Conservation (phyloP, 2,797 vertebrate genomes). For the Tolypeutes matacus region DNA sequence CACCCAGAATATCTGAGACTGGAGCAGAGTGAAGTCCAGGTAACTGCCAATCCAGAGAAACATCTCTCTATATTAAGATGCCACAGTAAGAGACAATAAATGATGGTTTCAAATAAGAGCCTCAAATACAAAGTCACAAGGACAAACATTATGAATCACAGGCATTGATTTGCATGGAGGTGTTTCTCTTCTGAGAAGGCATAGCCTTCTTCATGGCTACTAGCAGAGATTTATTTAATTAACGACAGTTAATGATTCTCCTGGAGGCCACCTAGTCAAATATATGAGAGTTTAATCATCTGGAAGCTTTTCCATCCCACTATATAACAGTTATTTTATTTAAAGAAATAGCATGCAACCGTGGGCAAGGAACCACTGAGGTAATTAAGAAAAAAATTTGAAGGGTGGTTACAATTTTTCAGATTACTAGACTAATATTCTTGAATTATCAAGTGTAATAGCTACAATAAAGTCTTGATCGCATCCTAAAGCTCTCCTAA, state of each 20-base stretch:
- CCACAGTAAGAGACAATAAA: neutral
- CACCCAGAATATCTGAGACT: neutral
- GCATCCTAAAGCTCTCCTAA: neutral
- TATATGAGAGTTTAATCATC: slow-evolving; percentile 69
- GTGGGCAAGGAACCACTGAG: slow-evolving; percentile 4
- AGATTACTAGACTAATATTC: slow-evolving; percentile 49
- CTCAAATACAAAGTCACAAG: slow-evolving; percentile 24
- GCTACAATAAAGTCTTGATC: slow-evolving; percentile 19
- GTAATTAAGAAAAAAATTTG: slow-evolving; percentile 42
- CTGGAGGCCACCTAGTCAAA: slow-evolving; percentile 60
- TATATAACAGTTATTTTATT: slow-evolving; percentile 59
- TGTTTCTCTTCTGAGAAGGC: slow-evolving; percentile 50
- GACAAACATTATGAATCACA: neutral
- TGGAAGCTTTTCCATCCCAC: slow-evolving; percentile 60
- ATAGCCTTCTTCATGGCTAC: neutral
- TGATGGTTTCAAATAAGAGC: neutral
- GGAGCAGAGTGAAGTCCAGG: neutral
- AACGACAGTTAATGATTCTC: slow-evolving; percentile 4
- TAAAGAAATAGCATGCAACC: slow-evolving; percentile 50
- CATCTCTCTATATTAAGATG: neutral
- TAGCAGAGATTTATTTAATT: slow-evolving; percentile 52
- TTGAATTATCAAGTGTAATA: slow-evolving; percentile 45
- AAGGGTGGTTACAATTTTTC: slow-evolving; percentile 14
- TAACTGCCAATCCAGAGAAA: neutral
- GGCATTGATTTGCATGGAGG: neutral